Conservation (phyloP, 2,113 vertebrate genomes). For the Odontophorus gujanensis region DNA sequence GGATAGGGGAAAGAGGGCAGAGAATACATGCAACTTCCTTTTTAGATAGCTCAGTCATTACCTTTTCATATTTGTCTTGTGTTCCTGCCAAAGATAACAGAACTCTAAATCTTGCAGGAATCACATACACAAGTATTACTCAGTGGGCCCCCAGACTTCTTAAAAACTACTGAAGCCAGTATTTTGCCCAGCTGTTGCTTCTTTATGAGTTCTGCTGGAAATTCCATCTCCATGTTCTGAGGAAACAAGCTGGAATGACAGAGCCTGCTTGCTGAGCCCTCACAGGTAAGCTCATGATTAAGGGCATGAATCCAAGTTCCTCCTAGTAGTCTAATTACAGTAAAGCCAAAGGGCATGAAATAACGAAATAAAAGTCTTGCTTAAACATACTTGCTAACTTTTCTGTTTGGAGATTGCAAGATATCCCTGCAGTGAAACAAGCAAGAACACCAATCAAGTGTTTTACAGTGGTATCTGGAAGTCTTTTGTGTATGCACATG, state of each 20-base stretch:
- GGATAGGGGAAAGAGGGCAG: not conserved
- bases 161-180: not conserved
- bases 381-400: not conserved
- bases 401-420: not conserved
- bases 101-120: not conserved
- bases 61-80: not conserved
- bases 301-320: not conserved
- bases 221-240: not conserved
- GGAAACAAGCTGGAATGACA: not conserved
- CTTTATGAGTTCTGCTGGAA: not conserved
- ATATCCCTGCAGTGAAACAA: not conserved
- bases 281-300: not conserved
- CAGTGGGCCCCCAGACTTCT: not conserved
- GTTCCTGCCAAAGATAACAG: not conserved
- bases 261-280: not conserved
- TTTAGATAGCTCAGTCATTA: not conserved
- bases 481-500: not conserved
- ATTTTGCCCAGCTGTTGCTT: not conserved
- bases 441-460: not conserved
- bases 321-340: not conserved
- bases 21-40: not conserved
- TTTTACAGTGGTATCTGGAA: not conserved
- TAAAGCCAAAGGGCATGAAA: not conserved
- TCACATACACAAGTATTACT: not conserved
- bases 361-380: not conserved